Percentiles rank a stretch among this genome's conserved stretches.
These are phyloP conservation scores for Microcebus jonahi DNA, from an alignment of 2,113 vertebrate species.

Conservation along the genomic window DNA sequence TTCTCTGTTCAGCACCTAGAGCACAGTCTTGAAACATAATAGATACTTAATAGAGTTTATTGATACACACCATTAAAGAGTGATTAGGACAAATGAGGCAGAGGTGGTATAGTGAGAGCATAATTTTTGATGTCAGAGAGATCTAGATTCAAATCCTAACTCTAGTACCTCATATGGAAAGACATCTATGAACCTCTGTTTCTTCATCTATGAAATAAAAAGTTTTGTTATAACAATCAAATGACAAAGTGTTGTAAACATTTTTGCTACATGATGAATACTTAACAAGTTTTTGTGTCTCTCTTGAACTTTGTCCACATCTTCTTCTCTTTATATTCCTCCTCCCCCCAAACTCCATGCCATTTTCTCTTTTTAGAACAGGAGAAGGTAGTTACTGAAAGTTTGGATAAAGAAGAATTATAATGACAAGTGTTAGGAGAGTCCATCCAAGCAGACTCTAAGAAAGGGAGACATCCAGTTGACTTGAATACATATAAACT, in stretches of 20 bases:
- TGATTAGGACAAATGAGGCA: background rate
- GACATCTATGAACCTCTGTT: background rate
- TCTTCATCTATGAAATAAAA: constrained; percentile 6
- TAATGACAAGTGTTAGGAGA: background rate
- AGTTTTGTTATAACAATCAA: background rate
- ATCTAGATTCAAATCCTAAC: background rate
- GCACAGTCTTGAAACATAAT: background rate
- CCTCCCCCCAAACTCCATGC: background rate
- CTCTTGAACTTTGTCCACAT: background rate
- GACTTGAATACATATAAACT: background rate
- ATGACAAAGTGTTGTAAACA: background rate
- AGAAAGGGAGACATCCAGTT: background rate
- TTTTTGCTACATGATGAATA: background rate
- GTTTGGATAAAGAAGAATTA: background rate
- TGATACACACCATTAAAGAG: background rate
- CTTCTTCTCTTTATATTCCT: background rate
- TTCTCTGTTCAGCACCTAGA: background rate
- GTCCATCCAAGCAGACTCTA: background rate
- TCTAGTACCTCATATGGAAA: background rate
- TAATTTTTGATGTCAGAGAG: background rate
- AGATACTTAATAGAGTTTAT: background rate
- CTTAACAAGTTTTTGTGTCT: background rate
- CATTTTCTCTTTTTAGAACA: background rate
- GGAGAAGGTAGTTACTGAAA: background rate
- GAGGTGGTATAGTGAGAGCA: background rate